These are phyloP conservation scores for Clarias macrocephalus DNA, from an alignment of 2,113 vertebrate genomes.

Conservation along the genomic window DNA sequence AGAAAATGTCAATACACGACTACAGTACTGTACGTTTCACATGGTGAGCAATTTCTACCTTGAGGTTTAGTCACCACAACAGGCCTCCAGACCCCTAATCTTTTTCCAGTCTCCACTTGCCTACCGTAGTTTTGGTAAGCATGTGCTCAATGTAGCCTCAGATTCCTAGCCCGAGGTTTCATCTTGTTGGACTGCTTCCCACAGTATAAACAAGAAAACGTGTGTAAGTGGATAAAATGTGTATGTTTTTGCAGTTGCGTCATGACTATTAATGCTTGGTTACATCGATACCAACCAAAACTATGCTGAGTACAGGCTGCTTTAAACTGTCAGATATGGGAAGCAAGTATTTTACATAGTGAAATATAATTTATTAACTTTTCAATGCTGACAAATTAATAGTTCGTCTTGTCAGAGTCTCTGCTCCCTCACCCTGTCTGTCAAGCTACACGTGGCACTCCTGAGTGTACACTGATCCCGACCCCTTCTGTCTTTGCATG, in stretches of 20 bases:
- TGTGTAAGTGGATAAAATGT: not conserved
- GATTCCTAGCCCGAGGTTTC: not conserved
- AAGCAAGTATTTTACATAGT: not conserved
- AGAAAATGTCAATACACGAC: not conserved
- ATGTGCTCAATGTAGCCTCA: not conserved
- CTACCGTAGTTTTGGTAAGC: not conserved
- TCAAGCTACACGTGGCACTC: too few relatives aligned
- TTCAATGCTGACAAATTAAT: not conserved
- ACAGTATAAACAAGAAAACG: not conserved
- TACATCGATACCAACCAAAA: conserved; percentile 62
- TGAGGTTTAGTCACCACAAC: not conserved
- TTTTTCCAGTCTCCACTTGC: not conserved
- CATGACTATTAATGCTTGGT: conserved; percentile 53
- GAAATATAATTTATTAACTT: not conserved
- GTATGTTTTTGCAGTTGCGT: not conserved
- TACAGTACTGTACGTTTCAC: not conserved
- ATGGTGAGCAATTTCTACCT: not conserved
- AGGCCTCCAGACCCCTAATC: not conserved
- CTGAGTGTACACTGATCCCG: too few relatives aligned
- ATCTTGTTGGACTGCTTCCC: not conserved
- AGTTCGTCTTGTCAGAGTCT: not conserved
- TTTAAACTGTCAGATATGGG: conserved; percentile 43
- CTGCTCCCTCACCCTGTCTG: too few relatives aligned
- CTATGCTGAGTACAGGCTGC: not conserved
- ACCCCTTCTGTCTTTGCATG: too few relatives aligned